Evolutionary conservation across 2,888 invertebrate genomes (phyloP).

Genomic region (Amphipoea lucens): DNA sequence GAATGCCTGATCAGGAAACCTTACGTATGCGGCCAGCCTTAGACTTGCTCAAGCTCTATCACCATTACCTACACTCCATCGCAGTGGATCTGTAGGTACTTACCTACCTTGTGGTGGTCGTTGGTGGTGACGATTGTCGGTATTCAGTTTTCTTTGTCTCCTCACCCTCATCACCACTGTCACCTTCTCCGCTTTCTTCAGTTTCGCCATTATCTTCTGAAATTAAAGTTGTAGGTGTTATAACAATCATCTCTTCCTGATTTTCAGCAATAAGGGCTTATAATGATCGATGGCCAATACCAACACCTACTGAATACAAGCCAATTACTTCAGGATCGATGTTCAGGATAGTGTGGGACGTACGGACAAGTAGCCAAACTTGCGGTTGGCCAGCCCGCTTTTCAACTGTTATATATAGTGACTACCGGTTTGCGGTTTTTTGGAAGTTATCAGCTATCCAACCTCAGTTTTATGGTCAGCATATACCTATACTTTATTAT

Average conservation of each 20-base stretch:
- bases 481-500: too few species aligned
- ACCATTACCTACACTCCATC: background rate
- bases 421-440: background rate
- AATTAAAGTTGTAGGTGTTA: background rate
- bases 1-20: too few species aligned
- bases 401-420: background rate
- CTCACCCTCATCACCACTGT: background rate
- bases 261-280: background rate
- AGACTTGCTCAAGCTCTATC: background rate
- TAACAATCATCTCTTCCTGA: background rate
- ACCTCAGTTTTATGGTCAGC: background rate
- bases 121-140: constrained; percentile 27
- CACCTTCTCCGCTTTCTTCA: background rate
- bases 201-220: constrained; percentile 24
- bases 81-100: constrained; percentile 10
- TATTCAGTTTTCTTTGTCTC: constrained; percentile 20
- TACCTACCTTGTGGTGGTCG: constrained; percentile 67
- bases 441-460: background rate
- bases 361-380: background rate
- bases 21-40: background rate
- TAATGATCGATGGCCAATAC: background rate
- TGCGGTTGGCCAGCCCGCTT: background rate
- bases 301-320: background rate
- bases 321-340: too few species aligned
- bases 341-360: too few species aligned